Conservation (phyloP, 2,113 vertebrate genomes). For the Osmerus mordax region DNA sequence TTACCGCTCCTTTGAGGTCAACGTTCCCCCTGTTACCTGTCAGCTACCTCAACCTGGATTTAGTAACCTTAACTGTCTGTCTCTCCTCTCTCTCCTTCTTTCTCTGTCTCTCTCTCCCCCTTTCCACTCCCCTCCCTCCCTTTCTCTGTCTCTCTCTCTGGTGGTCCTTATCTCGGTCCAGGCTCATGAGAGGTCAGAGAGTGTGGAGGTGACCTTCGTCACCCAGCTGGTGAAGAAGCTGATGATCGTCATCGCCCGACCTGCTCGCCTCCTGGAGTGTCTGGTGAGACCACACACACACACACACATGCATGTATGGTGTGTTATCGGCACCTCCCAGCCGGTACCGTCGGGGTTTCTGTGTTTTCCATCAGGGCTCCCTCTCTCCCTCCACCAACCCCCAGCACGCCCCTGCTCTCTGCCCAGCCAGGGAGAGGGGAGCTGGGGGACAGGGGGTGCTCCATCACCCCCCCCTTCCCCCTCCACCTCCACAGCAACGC, state of each 20-base stretch:
- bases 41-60: slow-evolving; percentile 10
- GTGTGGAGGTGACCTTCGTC: slow-evolving; percentile 91
- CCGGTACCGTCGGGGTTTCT: too few relatives aligned
- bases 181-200: slow-evolving; percentile 94
- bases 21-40: too few relatives aligned
- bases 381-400: background rate
- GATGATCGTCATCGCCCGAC: slow-evolving; percentile 95
- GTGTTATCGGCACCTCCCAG: too few relatives aligned
- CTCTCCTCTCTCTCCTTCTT: background rate
- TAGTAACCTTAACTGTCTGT: background rate
- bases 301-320: too few relatives aligned
- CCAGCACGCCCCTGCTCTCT: background rate
- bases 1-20: too few relatives aligned
- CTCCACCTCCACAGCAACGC: background rate
- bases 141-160: background rate
- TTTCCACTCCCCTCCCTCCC: background rate
- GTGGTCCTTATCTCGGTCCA: slow-evolving; percentile 49
- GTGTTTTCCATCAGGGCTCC: background rate
- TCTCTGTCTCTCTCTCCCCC: background rate
- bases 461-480: background rate
- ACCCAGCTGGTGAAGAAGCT: slow-evolving; percentile 90
- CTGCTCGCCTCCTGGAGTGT: slow-evolving; percentile 92
- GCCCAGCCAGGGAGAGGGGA: slow-evolving; percentile 1
- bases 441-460: background rate
- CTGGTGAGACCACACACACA: slow-evolving; percentile 75